phyloP scores from a whole-genome alignment of 2,113 vertebrate genomes.

The Elanus axillaris region DNA sequence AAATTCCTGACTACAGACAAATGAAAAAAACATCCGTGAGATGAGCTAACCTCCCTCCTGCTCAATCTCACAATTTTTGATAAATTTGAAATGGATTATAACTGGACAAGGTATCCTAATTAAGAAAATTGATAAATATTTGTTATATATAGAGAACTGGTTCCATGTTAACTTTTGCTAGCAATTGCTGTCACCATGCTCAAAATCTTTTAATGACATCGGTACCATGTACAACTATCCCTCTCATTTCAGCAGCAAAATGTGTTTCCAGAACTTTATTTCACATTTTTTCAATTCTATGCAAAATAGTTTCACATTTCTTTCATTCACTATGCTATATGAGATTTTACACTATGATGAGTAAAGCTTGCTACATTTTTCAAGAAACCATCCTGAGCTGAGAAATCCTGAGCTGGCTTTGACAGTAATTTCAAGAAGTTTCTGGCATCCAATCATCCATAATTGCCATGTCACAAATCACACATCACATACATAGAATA shows the following conservation, averaged over 20 bases:
- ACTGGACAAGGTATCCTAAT: background rate
- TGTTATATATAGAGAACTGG: background rate
- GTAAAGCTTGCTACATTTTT: background rate
- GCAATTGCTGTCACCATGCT: background rate
- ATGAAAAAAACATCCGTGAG: accelerated
- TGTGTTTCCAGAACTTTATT: background rate
- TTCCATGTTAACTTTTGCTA: background rate
- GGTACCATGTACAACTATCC: background rate
- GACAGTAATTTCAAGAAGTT: background rate
- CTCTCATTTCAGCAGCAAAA: background rate
- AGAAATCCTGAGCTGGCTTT: background rate
- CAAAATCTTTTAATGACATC: background rate
- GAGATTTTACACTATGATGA: background rate
- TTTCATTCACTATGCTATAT: background rate
- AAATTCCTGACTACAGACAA: background rate
- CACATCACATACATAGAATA: accelerated
- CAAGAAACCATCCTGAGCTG: background rate
- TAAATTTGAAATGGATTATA: background rate
- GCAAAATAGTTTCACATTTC: background rate
- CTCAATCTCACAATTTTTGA: background rate
- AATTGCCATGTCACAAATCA: background rate
- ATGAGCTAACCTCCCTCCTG: background rate
- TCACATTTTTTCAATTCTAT: background rate
- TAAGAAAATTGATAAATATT: background rate
- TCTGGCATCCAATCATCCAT: background rate